A percentile compares a stretch with the other conserved stretches of the same genome.
phyloP scores from a whole-genome alignment of 2,113 vertebrate genomes.

The Otus sunia region DNA sequence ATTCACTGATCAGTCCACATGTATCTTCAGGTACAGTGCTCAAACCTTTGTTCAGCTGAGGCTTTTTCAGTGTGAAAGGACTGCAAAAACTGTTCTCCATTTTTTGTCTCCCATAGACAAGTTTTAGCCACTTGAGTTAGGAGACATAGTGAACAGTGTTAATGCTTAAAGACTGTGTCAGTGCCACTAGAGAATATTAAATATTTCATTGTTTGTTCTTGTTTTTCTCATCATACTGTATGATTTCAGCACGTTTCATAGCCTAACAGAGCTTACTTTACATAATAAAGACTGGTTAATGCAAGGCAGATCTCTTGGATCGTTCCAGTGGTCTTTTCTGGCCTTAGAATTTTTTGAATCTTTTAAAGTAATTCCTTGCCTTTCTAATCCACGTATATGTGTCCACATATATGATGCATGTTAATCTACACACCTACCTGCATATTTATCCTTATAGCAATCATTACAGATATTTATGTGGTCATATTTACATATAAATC shows the following conservation, averaged over 20 bases:
- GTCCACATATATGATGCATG: not conserved
- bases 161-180: not conserved
- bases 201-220: conserved; percentile 36
- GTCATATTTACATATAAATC: not conserved
- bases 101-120: not conserved
- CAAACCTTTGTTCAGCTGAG: not conserved
- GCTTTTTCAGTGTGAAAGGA: not conserved
- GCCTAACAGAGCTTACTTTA: not conserved
- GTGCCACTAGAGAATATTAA: not conserved
- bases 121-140: not conserved
- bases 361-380: not conserved
- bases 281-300: not conserved
- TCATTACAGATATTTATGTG: not conserved
- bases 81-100: not conserved
- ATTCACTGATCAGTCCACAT: not conserved
- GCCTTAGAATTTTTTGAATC: not conserved
- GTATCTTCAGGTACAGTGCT: not conserved
- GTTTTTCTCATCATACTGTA: not conserved
- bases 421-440: not conserved
- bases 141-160: not conserved
- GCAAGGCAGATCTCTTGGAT: not conserved
- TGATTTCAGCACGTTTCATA: not conserved
- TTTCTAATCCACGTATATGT: not conserved
- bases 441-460: not conserved
- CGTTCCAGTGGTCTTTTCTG: not conserved